phyloP scores from a whole-genome alignment of 2,113 vertebrate genomes.

The Polypterus senegalus region DNA sequence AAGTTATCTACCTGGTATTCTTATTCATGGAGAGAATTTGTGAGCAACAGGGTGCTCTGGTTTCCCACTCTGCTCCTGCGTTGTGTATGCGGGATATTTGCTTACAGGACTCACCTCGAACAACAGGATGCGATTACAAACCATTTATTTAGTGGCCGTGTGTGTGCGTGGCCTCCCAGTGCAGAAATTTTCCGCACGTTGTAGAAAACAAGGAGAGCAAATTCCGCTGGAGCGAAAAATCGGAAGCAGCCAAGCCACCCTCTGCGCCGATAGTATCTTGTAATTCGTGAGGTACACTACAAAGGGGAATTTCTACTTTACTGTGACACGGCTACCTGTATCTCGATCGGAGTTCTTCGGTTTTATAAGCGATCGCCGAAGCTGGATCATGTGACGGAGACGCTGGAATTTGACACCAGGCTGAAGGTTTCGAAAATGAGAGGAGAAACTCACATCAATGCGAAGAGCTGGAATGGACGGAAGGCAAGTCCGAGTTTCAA shows the following conservation, averaged over 20 bases:
- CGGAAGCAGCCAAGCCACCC: too few relatives aligned
- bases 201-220: constrained; percentile 7
- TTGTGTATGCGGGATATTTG: constrained; percentile 27
- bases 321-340: constrained; percentile 11
- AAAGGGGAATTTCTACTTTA: neutral
- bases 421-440: constrained; percentile 8
- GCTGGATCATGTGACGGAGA: constrained; percentile 12
- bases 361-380: constrained; percentile 1
- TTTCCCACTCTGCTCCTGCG: constrained; percentile 37
- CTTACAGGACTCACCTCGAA: constrained; percentile 28
- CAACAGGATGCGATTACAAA: constrained; percentile 18
- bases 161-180: constrained; percentile 18
- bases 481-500: constrained; percentile 5
- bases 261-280: too few relatives aligned
- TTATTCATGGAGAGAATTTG: neutral
- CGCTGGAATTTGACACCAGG: constrained; percentile 15
- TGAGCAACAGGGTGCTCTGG: constrained; percentile 30
- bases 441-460: constrained; percentile 6
- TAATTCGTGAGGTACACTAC: too few relatives aligned
- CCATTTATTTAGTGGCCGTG: constrained; percentile 10
- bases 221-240: too few relatives aligned
- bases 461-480: constrained; percentile 8
- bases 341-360: neutral
- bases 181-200: constrained; percentile 22
- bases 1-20: too few relatives aligned